Conservation (phyloP, 2,113 vertebrate genomes). For the Gymnocephalus cernua region DNA sequence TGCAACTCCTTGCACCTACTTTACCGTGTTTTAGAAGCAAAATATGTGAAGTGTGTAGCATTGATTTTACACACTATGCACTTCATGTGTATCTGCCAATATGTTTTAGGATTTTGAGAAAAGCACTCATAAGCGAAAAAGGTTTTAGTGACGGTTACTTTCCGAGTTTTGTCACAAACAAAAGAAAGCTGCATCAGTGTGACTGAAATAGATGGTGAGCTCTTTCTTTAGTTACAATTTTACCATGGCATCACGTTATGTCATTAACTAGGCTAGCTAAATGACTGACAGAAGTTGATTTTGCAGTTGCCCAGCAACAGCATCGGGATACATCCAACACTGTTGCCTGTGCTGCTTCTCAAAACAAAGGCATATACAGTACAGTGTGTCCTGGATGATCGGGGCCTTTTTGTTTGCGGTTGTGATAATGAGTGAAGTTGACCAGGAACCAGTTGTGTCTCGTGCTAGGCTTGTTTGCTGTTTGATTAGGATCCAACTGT, state of each 20-base stretch:
- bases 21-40: neutral
- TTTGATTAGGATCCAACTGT: too few species aligned
- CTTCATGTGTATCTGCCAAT: too few species aligned
- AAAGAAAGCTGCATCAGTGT: neutral
- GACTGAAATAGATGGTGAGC: neutral
- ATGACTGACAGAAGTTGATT: constrained; percentile 50
- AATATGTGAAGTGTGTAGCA: too few species aligned
- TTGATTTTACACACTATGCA: neutral
- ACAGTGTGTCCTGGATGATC: neutral
- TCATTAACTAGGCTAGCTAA: neutral
- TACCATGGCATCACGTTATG: neutral
- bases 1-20: neutral
- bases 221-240: neutral
- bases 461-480: too few species aligned
- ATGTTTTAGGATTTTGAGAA: neutral
- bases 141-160: neutral
- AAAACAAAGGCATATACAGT: constrained; percentile 13
- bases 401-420: neutral
- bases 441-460: neutral
- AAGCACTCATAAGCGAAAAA: neutral
- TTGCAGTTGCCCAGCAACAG: constrained; percentile 60
- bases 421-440: neutral
- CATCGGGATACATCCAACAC: constrained; percentile 8
- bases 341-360: neutral
- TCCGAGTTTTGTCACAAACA: neutral